These are phyloP conservation scores for Cydia fagiglandana DNA, from an alignment of 1,140 invertebrate species.

Conservation along the genomic window DNA sequence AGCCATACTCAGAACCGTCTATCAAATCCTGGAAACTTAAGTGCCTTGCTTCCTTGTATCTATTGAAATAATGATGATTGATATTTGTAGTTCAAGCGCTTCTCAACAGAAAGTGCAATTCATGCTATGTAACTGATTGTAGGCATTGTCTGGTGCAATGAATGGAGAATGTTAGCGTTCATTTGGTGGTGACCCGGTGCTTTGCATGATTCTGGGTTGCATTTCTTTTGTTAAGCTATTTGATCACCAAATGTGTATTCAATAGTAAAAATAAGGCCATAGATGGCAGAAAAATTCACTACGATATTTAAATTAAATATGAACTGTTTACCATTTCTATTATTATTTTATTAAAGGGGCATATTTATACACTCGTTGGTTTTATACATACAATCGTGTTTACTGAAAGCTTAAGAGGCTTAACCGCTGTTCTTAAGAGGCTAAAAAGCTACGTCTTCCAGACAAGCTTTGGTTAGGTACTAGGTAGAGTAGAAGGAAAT, in stretches of 20 bases:
- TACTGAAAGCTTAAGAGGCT: too few species aligned
- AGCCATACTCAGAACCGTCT: not conserved
- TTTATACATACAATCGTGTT: too few species aligned
- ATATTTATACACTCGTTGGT: too few species aligned
- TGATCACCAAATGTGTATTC: not conserved
- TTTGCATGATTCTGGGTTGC: constrained; percentile 2
- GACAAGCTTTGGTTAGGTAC: too few species aligned
- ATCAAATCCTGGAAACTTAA: constrained; percentile 17
- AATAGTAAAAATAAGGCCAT: not conserved
- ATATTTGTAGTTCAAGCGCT: constrained; percentile 1
- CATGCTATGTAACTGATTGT: constrained; percentile 12
- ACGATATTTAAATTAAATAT: too few species aligned
- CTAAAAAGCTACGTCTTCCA: too few species aligned
- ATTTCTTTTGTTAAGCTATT: not conserved
- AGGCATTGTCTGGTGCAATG: not conserved
- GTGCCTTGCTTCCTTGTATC: not conserved
- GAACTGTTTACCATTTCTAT: too few species aligned
- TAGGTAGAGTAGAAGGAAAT: too few species aligned
- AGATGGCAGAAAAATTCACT: not conserved
- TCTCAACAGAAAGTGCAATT: not conserved
- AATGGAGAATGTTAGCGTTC: constrained; percentile 1
- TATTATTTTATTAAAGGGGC: too few species aligned
- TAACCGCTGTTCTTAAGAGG: too few species aligned
- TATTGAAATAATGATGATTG: constrained; percentile 16
- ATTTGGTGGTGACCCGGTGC: constrained; percentile 3